A percentile compares a stretch with the other conserved stretches of the same genome.
These are phyloP conservation scores for Drosophila kanekoi DNA, from an alignment of 2,888 invertebrate species.

Conservation along the genomic window DNA sequence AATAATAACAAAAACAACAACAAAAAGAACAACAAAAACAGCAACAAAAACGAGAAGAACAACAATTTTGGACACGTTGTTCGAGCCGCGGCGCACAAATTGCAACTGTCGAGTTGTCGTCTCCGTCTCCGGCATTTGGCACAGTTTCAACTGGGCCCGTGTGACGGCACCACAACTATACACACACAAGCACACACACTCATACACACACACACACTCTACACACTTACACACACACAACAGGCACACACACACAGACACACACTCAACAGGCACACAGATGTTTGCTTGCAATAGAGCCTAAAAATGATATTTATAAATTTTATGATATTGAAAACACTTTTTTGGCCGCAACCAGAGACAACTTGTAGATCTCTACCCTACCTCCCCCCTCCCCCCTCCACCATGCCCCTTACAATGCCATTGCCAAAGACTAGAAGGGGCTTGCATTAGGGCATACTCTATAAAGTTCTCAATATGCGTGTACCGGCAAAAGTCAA, in stretches of 20 bases:
- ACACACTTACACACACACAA: not conserved
- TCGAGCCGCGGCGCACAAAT: constrained; percentile 67
- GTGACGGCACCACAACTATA: not conserved
- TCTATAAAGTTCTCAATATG: too few relatives aligned
- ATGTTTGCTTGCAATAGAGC: not conserved
- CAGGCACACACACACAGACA: not conserved
- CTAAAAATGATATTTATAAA: constrained; percentile 60
- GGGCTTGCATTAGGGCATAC: too few relatives aligned
- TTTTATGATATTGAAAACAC: constrained; percentile 64
- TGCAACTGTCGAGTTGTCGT: constrained; percentile 78
- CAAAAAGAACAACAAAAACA: constrained; percentile 1
- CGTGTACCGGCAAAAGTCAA: too few relatives aligned
- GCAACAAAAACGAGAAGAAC: constrained; percentile 1
- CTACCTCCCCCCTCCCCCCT: not conserved
- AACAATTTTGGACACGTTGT: constrained; percentile 52
- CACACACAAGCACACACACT: constrained; percentile 6
- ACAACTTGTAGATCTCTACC: too few relatives aligned
- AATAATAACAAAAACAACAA: constrained; percentile 2
- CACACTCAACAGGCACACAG: not conserved
- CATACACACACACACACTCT: constrained; percentile 14
- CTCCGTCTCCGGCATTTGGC: constrained; percentile 59
- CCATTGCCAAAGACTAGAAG: constrained; percentile 1
- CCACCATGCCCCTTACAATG: not conserved
- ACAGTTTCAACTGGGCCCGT: constrained; percentile 43
- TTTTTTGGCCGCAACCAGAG: constrained; percentile 4